Evolutionary conservation across 37 sponge, comb jelly and placozoan species (phyloP).

Genomic region (Cladorhizidae sp.): DNA sequence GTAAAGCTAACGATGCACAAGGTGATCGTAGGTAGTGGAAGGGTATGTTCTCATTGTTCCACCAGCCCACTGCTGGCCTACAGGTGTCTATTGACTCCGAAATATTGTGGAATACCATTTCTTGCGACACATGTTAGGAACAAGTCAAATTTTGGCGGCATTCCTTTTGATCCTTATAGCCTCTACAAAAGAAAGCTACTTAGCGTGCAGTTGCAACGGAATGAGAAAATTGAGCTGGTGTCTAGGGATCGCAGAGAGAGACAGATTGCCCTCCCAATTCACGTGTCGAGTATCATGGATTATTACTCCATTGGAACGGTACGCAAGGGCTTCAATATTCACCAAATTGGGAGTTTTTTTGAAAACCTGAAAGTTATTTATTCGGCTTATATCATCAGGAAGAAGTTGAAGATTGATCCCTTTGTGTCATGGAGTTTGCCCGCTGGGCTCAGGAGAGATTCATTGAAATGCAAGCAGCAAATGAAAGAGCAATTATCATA

Average conservation of each 20-base stretch:
- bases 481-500: no score
- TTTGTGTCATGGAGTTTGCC: slow-evolving; percentile 53
- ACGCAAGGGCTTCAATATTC: slow-evolving; percentile 51
- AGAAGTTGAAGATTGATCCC: slow-evolving; percentile 54
- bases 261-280: slow-evolving; percentile 20
- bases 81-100: not conserved
- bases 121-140: not conserved
- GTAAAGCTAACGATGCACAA: no score
- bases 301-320: slow-evolving; percentile 55
- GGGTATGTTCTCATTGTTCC: no score
- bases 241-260: slow-evolving; percentile 29
- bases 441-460: slow-evolving; percentile 58
- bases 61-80: not conserved
- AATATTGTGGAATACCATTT: not conserved
- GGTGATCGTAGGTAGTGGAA: no score
- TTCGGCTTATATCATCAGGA: slow-evolving; percentile 25
- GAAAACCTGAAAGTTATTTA: no score
- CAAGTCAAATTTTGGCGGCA: slow-evolving; percentile 9
- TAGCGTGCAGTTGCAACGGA: not conserved
- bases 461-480: slow-evolving; percentile 42
- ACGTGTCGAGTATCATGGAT: slow-evolving; percentile 29
- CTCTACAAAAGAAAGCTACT: slow-evolving; percentile 18
- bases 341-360: slow-evolving; percentile 29
- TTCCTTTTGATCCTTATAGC: slow-evolving; percentile 41
- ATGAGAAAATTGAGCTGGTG: slow-evolving; percentile 33